Conservation (phyloP, 1,140 invertebrate species). For the Muscidifurax raptorellus region DNA sequence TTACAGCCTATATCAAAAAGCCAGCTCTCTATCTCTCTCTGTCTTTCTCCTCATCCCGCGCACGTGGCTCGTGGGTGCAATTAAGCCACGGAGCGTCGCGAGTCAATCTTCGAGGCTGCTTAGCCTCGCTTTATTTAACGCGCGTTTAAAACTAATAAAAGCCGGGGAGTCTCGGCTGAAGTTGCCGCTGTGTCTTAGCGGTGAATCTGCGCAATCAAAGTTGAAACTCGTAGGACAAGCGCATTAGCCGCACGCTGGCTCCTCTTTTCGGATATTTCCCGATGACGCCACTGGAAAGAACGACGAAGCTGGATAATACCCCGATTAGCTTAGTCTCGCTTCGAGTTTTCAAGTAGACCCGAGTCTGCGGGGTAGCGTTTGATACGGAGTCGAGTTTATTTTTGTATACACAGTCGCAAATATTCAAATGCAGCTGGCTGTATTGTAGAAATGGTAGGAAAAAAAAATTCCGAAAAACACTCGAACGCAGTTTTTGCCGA, state of each 20-base stretch:
- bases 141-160: constrained; percentile 76
- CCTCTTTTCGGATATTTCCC: constrained; percentile 49
- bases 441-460: too few relatives aligned
- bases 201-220: constrained; percentile 59
- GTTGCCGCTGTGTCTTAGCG: constrained; percentile 37
- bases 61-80: constrained; percentile 55
- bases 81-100: constrained; percentile 51
- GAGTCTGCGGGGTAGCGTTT: too few relatives aligned
- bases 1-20: neutral
- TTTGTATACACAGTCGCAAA: too few relatives aligned
- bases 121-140: constrained; percentile 73
- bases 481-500: neutral
- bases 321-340: constrained; percentile 4
- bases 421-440: too few relatives aligned
- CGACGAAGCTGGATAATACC: neutral
- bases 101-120: constrained; percentile 59
- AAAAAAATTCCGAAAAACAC: too few relatives aligned
- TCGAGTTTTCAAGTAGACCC: too few relatives aligned
- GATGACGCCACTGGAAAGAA: neutral
- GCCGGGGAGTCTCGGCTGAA: neutral
- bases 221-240: constrained; percentile 55
- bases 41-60: constrained; percentile 16
- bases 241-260: constrained; percentile 45
- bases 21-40: neutral
- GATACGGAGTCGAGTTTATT: too few relatives aligned